Evolutionary conservation across 1,140 invertebrate genomes (phyloP).

Genomic region (Manduca sexta): DNA sequence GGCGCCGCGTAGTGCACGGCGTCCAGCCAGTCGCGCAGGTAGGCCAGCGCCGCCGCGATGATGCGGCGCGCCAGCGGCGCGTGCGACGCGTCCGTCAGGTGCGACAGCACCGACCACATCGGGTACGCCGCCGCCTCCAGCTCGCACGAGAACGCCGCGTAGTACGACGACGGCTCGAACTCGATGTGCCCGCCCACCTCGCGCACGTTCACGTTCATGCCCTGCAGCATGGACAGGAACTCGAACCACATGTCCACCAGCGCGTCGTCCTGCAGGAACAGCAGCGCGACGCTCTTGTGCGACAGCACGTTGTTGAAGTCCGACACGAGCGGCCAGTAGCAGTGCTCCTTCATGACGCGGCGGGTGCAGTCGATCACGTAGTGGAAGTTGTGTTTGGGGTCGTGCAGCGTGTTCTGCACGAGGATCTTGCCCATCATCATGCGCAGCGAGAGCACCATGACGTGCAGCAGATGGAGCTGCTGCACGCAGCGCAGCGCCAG

Average conservation of each 20-base stretch:
- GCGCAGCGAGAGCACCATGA: slow-evolving; percentile 94
- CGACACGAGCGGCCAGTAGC: slow-evolving; percentile 97
- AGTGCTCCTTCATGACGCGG: slow-evolving; percentile 96
- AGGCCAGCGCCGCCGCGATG: slow-evolving; percentile 81
- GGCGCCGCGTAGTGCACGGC: slow-evolving; percentile 83
- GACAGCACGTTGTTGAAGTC: slow-evolving; percentile 98
- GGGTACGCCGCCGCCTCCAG: slow-evolving; percentile 96
- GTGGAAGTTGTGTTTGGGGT: slow-evolving; percentile 87
- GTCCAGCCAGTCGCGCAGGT: slow-evolving; percentile 90
- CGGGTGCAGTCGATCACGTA: slow-evolving; percentile 94
- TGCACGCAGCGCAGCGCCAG: slow-evolving; percentile 93
- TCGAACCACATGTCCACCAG: slow-evolving; percentile 96
- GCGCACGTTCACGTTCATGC: slow-evolving; percentile 96
- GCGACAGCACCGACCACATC: slow-evolving; percentile 96
- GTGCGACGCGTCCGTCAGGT: slow-evolving; percentile 84
- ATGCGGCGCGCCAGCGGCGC: slow-evolving; percentile 83
- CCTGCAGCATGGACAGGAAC: slow-evolving; percentile 95
- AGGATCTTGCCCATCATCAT: slow-evolving; percentile 95
- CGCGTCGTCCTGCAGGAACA: slow-evolving; percentile 90
- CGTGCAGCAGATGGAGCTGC: slow-evolving; percentile 90
- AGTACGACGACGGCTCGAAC: slow-evolving; percentile 97
- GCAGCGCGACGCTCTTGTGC: slow-evolving; percentile 90
- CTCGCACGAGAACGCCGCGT: slow-evolving; percentile 97
- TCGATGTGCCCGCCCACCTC: slow-evolving; percentile 94
- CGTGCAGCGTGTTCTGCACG: slow-evolving; percentile 89